phyloP scores from a whole-genome alignment of 2,797 vertebrate genomes.

The Chanos chanos region DNA sequence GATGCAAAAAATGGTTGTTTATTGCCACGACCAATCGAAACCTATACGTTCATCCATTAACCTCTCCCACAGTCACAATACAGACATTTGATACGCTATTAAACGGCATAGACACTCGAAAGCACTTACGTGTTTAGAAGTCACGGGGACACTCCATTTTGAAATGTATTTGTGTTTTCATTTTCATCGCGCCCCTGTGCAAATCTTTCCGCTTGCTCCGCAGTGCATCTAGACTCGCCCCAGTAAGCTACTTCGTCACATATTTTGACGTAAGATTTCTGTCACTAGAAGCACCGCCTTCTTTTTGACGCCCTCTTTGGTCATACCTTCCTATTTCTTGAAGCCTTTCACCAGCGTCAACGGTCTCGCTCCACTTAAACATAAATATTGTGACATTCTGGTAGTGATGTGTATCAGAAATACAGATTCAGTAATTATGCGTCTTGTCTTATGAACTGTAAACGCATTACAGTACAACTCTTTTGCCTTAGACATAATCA shows the following conservation, averaged over 20 bases:
- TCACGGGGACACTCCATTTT: constrained; percentile 9
- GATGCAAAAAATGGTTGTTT: background rate
- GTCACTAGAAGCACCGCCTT: constrained; percentile 3
- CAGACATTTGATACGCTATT: background rate
- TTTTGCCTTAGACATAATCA: too few species aligned
- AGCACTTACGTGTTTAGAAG: constrained; percentile 41
- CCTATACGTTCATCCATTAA: background rate
- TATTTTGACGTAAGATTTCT: constrained; percentile 52
- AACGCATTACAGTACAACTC: too few species aligned
- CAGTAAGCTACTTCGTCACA: constrained; percentile 61
- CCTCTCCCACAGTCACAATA: background rate
- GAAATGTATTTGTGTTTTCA: constrained; percentile 15
- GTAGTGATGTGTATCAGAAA: background rate
- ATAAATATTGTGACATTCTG: background rate
- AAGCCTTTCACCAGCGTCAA: too few species aligned
- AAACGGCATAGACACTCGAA: background rate
- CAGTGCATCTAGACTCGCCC: constrained; percentile 66
- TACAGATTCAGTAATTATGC: background rate
- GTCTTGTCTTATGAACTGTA: too few species aligned
- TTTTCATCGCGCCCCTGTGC: constrained; percentile 51
- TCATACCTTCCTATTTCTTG: too few species aligned
- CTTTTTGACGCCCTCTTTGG: too few species aligned
- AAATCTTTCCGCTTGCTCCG: constrained; percentile 45
- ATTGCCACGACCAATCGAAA: constrained; percentile 2
- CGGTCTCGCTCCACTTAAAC: background rate